Evolutionary conservation across 2,113 vertebrate genomes (phyloP), one percentile per base, ranked within the genome.

Genomic region (Peromyscus maniculatus): DNA sequence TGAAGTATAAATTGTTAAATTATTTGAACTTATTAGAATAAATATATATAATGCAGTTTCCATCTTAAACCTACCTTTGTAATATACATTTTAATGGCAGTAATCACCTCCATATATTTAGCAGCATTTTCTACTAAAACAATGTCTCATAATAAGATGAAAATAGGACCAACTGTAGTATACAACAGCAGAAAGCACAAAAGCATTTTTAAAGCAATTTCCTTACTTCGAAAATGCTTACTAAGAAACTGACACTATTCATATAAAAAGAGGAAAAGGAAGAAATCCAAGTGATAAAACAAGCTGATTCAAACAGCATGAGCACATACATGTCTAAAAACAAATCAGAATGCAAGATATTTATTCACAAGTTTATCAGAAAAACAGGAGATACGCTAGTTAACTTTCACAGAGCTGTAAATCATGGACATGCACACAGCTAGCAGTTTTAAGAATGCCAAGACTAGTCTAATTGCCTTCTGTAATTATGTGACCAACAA

Each of bases 191-290:
- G 49, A 93, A 91, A 93, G 71, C 33, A 69, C 13, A 2, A 96
- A 95, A 95, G 69, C 0, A 66, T 71, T 95, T 95, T 94, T 36
- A 87, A 93, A 86, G 57, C 9, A 71, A 64, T 82, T 96, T 93
- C 16, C 91, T 95, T 94, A 43, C 66, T 96, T 55, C 46, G 77
- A 93, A 91, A 96, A 94, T 82, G 46, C 66, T 93, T 77, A 94
- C 86, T n/a, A 93, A 39, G 66, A 95, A 96, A 97, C 52, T 94
- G 62, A 97, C 93, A 96, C 66, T 93, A 80, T 87, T 71, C 1
- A 69, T 39, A 39, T 7, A 31, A 77, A 95, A 62, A 91, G 36
- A 62, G 59, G 55, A 90, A 96, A 64, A 28, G 22, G 12, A 83
- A 88, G 31, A 94, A 78, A 91, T 3, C 59, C 1, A 87, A n/a